phyloP scores from a whole-genome alignment of 2,888 invertebrate species.

The Stenodema calcarata region DNA sequence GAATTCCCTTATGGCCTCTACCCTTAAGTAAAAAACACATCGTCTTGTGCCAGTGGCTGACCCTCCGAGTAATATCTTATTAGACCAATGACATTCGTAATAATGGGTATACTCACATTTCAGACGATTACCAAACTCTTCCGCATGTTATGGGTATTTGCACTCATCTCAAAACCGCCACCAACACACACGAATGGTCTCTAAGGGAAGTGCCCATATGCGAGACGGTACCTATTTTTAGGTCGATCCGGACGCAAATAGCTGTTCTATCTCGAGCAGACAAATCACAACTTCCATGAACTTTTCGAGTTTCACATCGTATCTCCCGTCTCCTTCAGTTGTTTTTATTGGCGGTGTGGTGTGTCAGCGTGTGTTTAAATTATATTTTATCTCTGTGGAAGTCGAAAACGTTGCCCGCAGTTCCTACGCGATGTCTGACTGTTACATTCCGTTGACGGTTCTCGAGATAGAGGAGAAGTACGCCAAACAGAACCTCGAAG shows the following conservation, averaged over 20 bases:
- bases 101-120: too few relatives aligned
- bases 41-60: too few relatives aligned
- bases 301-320: background rate
- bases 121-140: too few relatives aligned
- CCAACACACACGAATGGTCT: background rate
- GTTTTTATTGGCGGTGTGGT: background rate
- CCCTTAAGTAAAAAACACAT: too few relatives aligned
- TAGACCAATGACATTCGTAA: too few relatives aligned
- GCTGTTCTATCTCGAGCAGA: background rate
- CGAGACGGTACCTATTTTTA: background rate
- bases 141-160: too few relatives aligned
- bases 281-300: background rate
- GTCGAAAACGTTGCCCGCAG: background rate
- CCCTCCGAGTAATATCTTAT: too few relatives aligned
- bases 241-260: background rate
- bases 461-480: slow-evolving; percentile 54
- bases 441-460: slow-evolving; percentile 51
- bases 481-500: slow-evolving; percentile 36
- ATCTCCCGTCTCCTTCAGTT: background rate
- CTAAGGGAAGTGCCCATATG: background rate
- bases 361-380: background rate
- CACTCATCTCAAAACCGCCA: background rate
- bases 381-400: background rate
- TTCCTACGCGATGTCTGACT: slow-evolving; percentile 26
- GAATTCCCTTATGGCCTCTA: too few relatives aligned